Conservation (phyloP, 2,888 invertebrate species). For the Drosophila robusta region DNA sequence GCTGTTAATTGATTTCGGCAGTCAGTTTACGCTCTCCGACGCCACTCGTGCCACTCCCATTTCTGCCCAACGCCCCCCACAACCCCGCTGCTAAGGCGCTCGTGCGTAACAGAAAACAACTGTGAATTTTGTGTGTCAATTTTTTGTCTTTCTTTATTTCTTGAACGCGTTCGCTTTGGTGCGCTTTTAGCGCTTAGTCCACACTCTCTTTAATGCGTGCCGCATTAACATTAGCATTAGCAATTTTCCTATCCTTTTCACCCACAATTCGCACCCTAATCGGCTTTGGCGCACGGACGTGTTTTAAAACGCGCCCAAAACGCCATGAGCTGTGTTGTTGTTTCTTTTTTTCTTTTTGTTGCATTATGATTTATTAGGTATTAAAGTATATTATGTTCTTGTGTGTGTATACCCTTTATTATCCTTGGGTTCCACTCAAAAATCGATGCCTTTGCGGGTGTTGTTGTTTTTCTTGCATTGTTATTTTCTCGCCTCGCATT, state of each 20-base stretch:
- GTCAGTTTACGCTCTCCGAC: conserved; percentile 1
- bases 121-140: conserved; percentile 40
- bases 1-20: conserved; percentile 58
- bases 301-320: conserved; percentile 40
- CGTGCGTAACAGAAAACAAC: conserved; percentile 45
- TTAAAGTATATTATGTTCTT: conserved; percentile 9
- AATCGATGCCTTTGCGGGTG: conserved; percentile 16
- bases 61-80: not conserved
- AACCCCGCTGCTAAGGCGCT: conserved; percentile 11
- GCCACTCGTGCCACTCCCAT: conserved; percentile 27
- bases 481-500: conserved; percentile 20
- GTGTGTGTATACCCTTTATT: conserved; percentile 17
- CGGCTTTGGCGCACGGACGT: conserved; percentile 39
- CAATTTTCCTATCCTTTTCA: conserved; percentile 44
- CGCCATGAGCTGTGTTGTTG: conserved; percentile 5
- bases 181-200: conserved; percentile 8
- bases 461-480: conserved; percentile 19
- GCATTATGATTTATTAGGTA: conserved; percentile 47
- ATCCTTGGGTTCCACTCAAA: conserved; percentile 31
- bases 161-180: conserved; percentile 23
- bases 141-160: not conserved
- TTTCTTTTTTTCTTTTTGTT: not conserved
- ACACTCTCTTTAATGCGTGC: conserved; percentile 20
- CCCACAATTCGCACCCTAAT: conserved; percentile 36
- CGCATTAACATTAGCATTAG: conserved; percentile 41